Base-by-base conservation (phyloP, 2,888 invertebrate genomes). In the Neoascia interrupta region DNA sequence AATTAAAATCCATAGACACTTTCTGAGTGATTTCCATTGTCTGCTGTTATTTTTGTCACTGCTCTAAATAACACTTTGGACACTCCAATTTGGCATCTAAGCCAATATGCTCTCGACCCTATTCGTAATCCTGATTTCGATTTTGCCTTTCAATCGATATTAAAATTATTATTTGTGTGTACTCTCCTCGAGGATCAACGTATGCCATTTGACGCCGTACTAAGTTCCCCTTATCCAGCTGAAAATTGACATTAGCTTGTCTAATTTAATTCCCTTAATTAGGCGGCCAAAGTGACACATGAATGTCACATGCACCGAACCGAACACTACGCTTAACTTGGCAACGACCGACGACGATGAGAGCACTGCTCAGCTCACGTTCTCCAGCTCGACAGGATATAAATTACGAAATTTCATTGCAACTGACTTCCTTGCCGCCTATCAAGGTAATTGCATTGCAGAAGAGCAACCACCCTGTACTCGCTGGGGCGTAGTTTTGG, bases 341-440 rank as follows among this genome's bases (percentile, higher is more conserved):
- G n/a, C n/a, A 3, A 23, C 31, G 31, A 31, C n/a, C 3, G 37
- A 8, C 13, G 19, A n/a, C 34, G 23, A 54, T 63, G 41, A 28
- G 37, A 31, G 19, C 5, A n/a, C n/a, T n/a, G n/a, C n/a, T n/a
- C n/a, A 53, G 49, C 45, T 51, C 70, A 70, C 58, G 72, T 54
- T 56, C 36, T 26, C 49, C 13, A 6, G 34, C 39, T 21, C 51
- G 64, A 58, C 60, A 61, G 79, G 66, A 61, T 73, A 79, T 73
- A 79, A 72, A 73, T 66, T 79, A 73, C 54, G 28, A 73, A 73
- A 73, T 79, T 79, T 73, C 79, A 72, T 66, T 73, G 79, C 66
- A 73, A 79, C 79, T 79, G 73, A 79, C 72, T 79, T 79, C 79
- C 79, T 72, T 61, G 61, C 51, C 60, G 79, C 53, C 72, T 79